Evolutionary conservation across 1,140 invertebrate genomes (phyloP).

Genomic region (Pararge aegeria): DNA sequence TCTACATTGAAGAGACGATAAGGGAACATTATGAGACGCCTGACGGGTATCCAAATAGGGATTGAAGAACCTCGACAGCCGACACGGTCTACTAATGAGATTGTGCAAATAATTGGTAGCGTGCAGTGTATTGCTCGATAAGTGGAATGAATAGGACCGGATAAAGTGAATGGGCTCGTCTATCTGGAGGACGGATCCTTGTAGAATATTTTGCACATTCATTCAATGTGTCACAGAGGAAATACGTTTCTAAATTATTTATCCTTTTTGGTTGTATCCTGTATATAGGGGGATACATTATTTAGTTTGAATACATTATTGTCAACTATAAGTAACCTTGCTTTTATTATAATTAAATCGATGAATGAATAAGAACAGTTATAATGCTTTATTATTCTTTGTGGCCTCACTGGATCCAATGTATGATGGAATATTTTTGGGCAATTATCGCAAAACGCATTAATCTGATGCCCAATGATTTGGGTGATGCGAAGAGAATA

Average conservation of each 20-base stretch:
- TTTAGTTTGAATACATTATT: too few relatives aligned
- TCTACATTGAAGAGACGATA: not conserved
- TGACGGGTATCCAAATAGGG: conserved; percentile 18
- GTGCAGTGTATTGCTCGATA: conserved; percentile 31
- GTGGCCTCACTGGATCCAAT: too few relatives aligned
- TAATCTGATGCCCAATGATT: too few relatives aligned
- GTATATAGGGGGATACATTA: too few relatives aligned
- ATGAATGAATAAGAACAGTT: too few relatives aligned
- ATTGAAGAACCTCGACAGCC: conserved; percentile 25
- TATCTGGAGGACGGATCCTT: not conserved
- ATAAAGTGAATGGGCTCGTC: conserved; percentile 5
- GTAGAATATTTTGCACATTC: not conserved
- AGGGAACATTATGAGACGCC: conserved; percentile 14
- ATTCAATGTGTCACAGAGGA: not conserved
- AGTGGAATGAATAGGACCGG: conserved; percentile 19
- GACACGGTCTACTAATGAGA: conserved; percentile 28
- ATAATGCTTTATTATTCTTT: too few relatives aligned
- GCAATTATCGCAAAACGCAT: too few relatives aligned
- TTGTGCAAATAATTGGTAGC: conserved; percentile 35
- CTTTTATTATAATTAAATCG: too few relatives aligned
- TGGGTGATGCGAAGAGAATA: too few relatives aligned
- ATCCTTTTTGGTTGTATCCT: not conserved
- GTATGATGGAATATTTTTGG: too few relatives aligned
- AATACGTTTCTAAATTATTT: not conserved
- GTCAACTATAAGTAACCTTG: too few relatives aligned